phyloP scores from a whole-genome alignment of 2,797 vertebrate genomes.

The Decapterus maruadsi region DNA sequence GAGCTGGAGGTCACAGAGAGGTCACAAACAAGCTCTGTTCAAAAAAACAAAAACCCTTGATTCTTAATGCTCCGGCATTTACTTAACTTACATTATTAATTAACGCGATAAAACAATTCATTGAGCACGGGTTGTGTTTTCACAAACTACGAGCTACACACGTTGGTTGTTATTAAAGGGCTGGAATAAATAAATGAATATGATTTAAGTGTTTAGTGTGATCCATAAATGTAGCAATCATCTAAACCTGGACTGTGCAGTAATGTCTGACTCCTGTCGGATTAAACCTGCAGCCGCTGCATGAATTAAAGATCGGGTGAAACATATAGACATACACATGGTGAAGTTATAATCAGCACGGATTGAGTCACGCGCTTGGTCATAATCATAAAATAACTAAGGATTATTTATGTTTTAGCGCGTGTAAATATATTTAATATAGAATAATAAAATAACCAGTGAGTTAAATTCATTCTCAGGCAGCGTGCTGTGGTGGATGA shows the following conservation, averaged over 20 bases:
- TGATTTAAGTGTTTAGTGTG: neutral
- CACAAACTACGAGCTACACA: neutral
- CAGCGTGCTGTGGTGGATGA: too few species aligned
- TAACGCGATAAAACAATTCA: neutral
- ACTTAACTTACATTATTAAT: slow-evolving; percentile 6
- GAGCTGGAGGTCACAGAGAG: slow-evolving; percentile 16
- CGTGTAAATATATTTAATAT: neutral
- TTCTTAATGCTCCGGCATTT: neutral
- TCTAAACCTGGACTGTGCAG: slow-evolving; percentile 23
- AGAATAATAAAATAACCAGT: too few species aligned
- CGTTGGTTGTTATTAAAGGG: slow-evolving; percentile 1
- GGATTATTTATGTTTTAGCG: neutral
- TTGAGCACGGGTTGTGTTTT: slow-evolving; percentile 4
- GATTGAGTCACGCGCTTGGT: neutral
- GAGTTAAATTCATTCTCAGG: neutral
- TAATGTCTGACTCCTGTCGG: neutral
- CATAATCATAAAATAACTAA: neutral
- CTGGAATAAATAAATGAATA: neutral
- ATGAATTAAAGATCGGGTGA: neutral
- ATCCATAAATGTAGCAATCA: slow-evolving; percentile 16
- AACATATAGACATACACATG: neutral
- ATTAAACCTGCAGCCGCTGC: neutral
- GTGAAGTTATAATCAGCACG: neutral
- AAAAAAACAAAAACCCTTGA: neutral
- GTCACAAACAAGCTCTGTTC: slow-evolving; percentile 26